Conservation (phyloP, 2,888 invertebrate genomes). For the Azorinus chamasolen region DNA sequence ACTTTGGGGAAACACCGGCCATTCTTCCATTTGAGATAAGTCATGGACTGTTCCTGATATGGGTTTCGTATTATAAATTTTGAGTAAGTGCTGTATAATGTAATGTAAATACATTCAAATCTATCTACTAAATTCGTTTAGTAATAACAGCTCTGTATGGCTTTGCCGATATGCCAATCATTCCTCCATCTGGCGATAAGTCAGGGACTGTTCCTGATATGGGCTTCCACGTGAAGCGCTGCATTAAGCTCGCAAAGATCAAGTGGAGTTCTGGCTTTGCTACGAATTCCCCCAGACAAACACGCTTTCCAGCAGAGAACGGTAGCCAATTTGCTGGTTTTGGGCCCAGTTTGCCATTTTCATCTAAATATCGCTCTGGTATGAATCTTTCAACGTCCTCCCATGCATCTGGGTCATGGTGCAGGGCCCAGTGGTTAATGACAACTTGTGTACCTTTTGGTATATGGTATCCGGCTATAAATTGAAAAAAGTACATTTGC, state of each 20-base stretch:
- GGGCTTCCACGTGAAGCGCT: constrained; percentile 61
- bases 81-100: too few relatives aligned
- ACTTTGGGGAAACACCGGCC: too few relatives aligned
- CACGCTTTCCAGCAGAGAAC: constrained; percentile 77
- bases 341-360: constrained; percentile 70
- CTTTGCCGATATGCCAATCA: constrained; percentile 6
- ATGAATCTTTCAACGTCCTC: constrained; percentile 70
- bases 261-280: constrained; percentile 76
- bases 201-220: constrained; percentile 52
- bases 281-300: constrained; percentile 77
- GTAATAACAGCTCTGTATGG: constrained; percentile 50
- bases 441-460: constrained; percentile 73
- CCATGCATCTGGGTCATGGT: constrained; percentile 74
- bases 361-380: constrained; percentile 77
- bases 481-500: too few relatives aligned
- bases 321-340: constrained; percentile 77
- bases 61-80: too few relatives aligned
- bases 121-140: too few relatives aligned
- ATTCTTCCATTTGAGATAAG: too few relatives aligned
- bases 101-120: too few relatives aligned
- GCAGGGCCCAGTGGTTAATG: constrained; percentile 73
- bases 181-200: constrained; percentile 15
- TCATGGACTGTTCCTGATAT: too few relatives aligned
- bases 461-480: too few relatives aligned
- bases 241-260: constrained; percentile 67